Evolutionary conservation across 2,113 vertebrate species (phyloP).

Genomic region (Pelusios castaneus): DNA sequence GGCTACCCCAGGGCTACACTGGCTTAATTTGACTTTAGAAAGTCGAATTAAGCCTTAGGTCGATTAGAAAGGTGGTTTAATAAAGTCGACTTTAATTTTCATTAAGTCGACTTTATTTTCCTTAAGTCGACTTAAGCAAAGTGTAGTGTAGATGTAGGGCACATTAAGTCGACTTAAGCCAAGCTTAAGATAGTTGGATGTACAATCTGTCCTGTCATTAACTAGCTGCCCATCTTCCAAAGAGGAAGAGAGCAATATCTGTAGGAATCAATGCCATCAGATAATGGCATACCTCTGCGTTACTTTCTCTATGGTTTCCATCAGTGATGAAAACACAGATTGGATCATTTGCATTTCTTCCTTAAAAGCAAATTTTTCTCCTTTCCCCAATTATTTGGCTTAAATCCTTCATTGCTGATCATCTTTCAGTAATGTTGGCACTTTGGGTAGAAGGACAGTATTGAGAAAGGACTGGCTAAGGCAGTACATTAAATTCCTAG

Average conservation of each 20-base stretch:
- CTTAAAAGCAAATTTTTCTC: background rate
- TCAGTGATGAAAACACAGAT: background rate
- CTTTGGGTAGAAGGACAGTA: background rate
- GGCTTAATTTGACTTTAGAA: too few species aligned
- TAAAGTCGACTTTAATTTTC: too few species aligned
- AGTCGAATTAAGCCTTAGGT: too few species aligned
- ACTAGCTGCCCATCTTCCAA: background rate
- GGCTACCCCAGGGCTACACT: too few species aligned
- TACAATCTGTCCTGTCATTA: background rate
- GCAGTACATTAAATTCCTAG: slow-evolving; percentile 6
- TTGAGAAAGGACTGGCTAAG: slow-evolving; percentile 21
- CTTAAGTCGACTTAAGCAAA: too few species aligned
- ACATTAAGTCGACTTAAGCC: too few species aligned
- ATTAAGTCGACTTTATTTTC: too few species aligned
- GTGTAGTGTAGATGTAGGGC: too few species aligned
- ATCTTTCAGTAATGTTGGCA: slow-evolving; percentile 12
- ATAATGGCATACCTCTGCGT: background rate
- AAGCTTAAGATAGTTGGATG: too few species aligned
- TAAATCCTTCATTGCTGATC: slow-evolving; percentile 8
- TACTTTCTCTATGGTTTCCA: background rate
- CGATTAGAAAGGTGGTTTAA: too few species aligned
- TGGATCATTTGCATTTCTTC: background rate
- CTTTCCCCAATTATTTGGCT: background rate
- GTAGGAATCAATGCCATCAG: background rate
- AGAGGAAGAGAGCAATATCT: rapidly evolving